Percentiles rank a stretch among this genome's conserved stretches.
Evolutionary conservation across 2,888 invertebrate species (phyloP).

Genomic region (Heterodera filipjevi): DNA sequence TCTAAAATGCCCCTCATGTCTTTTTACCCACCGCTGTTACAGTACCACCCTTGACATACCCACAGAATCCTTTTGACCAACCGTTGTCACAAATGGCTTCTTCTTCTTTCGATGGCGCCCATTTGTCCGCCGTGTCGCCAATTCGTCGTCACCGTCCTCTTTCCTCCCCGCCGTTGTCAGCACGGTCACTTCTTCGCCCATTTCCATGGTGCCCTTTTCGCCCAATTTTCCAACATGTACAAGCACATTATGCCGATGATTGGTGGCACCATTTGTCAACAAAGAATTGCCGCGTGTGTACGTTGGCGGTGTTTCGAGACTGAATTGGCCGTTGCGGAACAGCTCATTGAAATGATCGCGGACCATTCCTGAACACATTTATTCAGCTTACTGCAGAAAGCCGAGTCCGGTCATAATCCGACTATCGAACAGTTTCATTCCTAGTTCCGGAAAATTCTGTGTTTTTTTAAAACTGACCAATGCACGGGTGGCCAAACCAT

Average conservation of each 20-base stretch:
- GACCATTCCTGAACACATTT: slow-evolving; percentile 23
- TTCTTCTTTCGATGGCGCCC: not conserved
- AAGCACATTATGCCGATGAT: not conserved
- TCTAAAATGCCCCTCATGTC: not conserved
- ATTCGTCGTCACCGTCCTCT: not conserved
- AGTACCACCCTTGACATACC: slow-evolving; percentile 1
- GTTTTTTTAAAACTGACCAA: slow-evolving; percentile 45
- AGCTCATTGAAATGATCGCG: not conserved
- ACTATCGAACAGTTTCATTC: not conserved
- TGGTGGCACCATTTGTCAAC: not conserved
- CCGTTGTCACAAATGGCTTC: not conserved
- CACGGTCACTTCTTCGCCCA: slow-evolving; percentile 8
- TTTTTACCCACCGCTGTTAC: slow-evolving; percentile 17
- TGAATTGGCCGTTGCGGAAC: not conserved
- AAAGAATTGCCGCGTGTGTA: not conserved
- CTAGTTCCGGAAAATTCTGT: no score
- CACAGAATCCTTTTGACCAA: not conserved
- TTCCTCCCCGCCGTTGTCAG: not conserved
- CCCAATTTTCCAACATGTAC: not conserved
- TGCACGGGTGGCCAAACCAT: slow-evolving; percentile 61
- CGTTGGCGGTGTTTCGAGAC: not conserved
- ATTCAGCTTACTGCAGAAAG: no score
- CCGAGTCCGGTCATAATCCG: not conserved
- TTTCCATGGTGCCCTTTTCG: not conserved
- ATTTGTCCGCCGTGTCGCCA: not conserved